phyloP scores from a whole-genome alignment of 2,797 vertebrate species.

The Apodemus agrarius region DNA sequence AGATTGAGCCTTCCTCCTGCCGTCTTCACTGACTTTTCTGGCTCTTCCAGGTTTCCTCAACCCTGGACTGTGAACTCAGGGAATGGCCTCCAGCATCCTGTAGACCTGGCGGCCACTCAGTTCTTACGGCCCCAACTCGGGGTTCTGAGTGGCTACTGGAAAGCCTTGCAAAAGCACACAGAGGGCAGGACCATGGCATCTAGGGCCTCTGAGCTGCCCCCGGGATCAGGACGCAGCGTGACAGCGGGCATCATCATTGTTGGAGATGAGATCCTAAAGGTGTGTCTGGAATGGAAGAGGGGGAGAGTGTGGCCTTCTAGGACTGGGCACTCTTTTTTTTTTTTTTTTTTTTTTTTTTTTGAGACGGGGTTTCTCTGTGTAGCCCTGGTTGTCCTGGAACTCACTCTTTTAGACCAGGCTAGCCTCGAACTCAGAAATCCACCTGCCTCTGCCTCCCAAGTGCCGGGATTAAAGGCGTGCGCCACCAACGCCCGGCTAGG shows the following conservation, averaged over 20 bases:
- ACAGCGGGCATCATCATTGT: constrained; percentile 96
- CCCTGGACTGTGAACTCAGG: constrained; percentile 34
- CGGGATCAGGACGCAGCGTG: constrained; percentile 78
- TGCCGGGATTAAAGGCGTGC: too few species aligned
- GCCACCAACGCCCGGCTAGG: too few species aligned
- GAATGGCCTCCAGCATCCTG: constrained; percentile 26
- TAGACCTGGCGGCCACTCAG: constrained; percentile 65
- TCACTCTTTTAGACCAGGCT: too few species aligned
- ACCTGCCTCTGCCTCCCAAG: too few species aligned
- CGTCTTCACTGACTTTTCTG: constrained; percentile 58
- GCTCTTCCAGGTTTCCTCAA: constrained; percentile 65
- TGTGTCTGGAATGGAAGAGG: constrained; percentile 75
- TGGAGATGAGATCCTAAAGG: constrained; percentile 98
- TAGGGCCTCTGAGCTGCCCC: constrained; percentile 48
- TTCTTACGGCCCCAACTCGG: constrained; percentile 61
- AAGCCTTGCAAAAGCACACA: constrained; percentile 34
- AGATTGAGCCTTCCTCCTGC: background rate
- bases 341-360: too few species aligned
- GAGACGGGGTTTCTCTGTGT: too few species aligned
- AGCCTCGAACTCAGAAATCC: too few species aligned
- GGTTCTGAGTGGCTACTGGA: constrained; percentile 72
- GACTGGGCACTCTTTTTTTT: too few species aligned
- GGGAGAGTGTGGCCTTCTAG: background rate
- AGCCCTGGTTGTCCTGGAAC: too few species aligned
- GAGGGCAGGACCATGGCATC: constrained; percentile 69